Evolutionary conservation across 2,888 invertebrate genomes (phyloP).

Genomic region (Macrophya annulata): DNA sequence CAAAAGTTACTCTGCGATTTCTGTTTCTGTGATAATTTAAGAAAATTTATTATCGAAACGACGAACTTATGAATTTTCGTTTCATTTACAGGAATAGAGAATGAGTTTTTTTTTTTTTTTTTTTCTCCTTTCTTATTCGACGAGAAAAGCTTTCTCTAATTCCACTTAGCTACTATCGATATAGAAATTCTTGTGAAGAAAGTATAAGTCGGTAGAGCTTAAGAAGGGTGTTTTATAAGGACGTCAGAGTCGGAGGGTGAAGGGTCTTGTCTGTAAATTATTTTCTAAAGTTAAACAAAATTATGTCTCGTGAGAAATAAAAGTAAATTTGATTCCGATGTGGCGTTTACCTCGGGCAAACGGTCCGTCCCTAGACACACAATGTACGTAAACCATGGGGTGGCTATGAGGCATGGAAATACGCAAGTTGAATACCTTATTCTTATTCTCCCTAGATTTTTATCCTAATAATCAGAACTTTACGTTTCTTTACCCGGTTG

Average conservation of each 20-base stretch:
- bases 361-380: conserved; percentile 15
- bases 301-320: conserved; percentile 36
- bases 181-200: background rate
- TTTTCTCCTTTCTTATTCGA: background rate
- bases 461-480: conserved; percentile 17
- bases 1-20: background rate
- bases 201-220: conserved; percentile 12
- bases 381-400: conserved; percentile 14
- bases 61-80: background rate
- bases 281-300: conserved; percentile 29
- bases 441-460: conserved; percentile 11
- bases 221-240: conserved; percentile 7
- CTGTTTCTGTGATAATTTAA: background rate
- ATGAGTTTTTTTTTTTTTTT: too few species aligned
- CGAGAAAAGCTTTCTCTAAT: background rate
- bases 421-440: conserved; percentile 11
- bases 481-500: background rate
- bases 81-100: background rate
- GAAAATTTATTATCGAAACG: background rate
- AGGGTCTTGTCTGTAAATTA: conserved; percentile 3
- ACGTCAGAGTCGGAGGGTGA: background rate
- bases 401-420: conserved; percentile 19
- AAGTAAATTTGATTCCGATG: conserved; percentile 32
- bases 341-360: conserved; percentile 31
- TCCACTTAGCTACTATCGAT: background rate